Conservation (phyloP, 2,888 invertebrate genomes). For the Keiferia lycopersicella region DNA sequence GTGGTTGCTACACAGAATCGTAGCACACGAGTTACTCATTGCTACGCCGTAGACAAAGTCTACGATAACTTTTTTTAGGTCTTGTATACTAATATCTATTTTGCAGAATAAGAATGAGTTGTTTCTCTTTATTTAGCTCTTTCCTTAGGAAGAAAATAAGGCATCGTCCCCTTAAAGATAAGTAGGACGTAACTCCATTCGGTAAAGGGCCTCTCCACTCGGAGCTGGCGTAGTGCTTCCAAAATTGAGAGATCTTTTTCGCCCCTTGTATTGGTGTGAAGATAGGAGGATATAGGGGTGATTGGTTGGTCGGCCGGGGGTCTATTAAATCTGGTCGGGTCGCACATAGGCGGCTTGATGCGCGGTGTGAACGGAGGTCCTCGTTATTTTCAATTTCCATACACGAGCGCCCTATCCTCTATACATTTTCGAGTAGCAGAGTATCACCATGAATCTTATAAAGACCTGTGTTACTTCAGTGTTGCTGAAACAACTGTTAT, state of each 20-base stretch:
- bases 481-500: constrained; percentile 23
- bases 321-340: constrained; percentile 64
- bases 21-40: background rate
- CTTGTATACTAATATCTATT: constrained; percentile 62
- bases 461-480: constrained; percentile 70
- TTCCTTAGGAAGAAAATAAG: constrained; percentile 72
- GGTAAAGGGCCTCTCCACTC: constrained; percentile 76
- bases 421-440: constrained; percentile 69
- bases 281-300: constrained; percentile 61
- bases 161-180: constrained; percentile 76
- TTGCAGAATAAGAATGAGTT: constrained; percentile 66
- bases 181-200: constrained; percentile 80
- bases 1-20: background rate
- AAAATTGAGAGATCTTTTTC: constrained; percentile 60
- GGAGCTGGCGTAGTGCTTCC: constrained; percentile 66
- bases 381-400: constrained; percentile 82
- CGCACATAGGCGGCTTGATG: constrained; percentile 69
- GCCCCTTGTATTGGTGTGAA: constrained; percentile 57
- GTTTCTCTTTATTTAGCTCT: constrained; percentile 44
- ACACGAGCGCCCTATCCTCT: constrained; percentile 71
- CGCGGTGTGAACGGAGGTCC: constrained; percentile 75
- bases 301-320: constrained; percentile 57
- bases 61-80: background rate
- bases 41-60: background rate
- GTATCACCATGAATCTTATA: constrained; percentile 78